These are phyloP conservation scores for Muscina levida DNA, from an alignment of 2,888 invertebrate species.

Conservation along the genomic window DNA sequence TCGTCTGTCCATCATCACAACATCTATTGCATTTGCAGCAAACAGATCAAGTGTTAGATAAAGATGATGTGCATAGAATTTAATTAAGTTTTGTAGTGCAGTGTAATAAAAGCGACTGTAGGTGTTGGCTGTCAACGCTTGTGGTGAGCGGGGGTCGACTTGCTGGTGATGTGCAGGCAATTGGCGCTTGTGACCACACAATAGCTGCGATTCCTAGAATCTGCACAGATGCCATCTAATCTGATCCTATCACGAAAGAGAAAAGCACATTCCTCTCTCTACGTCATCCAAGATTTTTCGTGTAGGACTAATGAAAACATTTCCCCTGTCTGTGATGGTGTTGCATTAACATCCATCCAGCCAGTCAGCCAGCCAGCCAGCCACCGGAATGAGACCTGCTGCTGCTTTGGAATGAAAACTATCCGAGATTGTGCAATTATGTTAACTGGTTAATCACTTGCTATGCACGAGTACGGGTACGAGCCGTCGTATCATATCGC, in stretches of 20 bases:
- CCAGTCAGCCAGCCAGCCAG: not conserved
- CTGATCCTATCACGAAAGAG: not conserved
- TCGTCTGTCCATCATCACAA: not conserved
- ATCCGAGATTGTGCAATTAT: slow-evolving; percentile 50
- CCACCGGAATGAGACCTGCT: not conserved
- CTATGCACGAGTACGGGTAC: not conserved
- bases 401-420: slow-evolving; percentile 13
- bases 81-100: slow-evolving; percentile 52
- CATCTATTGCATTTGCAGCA: slow-evolving; percentile 39
- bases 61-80: slow-evolving; percentile 64
- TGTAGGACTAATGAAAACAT: slow-evolving; percentile 36
- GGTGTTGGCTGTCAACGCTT: slow-evolving; percentile 62
- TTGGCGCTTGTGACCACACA: not conserved
- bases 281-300: not conserved
- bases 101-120: slow-evolving; percentile 57
- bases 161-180: not conserved
- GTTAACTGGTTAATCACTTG: slow-evolving; percentile 46
- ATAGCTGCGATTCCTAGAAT: not conserved
- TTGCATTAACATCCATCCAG: not conserved
- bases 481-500: not conserved
- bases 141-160: no score
- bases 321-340: not conserved
- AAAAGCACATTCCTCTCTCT: slow-evolving; percentile 14
- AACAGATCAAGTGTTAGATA: slow-evolving; percentile 63
- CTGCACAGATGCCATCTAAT: slow-evolving; percentile 18